phyloP scores from a whole-genome alignment of 2,113 vertebrate genomes.

The Amphiprion ocellaris region DNA sequence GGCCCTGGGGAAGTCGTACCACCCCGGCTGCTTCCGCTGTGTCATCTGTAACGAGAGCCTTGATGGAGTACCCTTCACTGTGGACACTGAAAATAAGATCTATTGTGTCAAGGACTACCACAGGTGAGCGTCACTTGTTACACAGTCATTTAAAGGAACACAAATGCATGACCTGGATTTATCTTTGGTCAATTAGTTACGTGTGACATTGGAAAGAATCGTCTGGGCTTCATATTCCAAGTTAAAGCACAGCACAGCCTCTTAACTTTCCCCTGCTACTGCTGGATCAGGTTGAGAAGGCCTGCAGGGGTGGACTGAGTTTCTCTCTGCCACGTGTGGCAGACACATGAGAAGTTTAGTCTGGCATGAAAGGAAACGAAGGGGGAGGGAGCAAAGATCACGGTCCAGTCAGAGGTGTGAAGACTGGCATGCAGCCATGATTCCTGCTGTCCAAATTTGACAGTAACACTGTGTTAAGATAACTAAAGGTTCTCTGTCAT shows the following conservation, averaged over 20 bases:
- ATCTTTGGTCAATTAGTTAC: conserved; percentile 11
- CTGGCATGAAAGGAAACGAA: conserved; percentile 15
- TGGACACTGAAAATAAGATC: conserved; percentile 96
- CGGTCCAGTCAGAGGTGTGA: conserved; percentile 55
- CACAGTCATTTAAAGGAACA: conserved; percentile 7
- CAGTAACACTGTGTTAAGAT: background rate
- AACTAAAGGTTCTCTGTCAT: conserved; percentile 5
- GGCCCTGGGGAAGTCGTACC: conserved; percentile 96
- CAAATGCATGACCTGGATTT: background rate
- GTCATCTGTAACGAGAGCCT: conserved; percentile 96
- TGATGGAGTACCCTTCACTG: conserved; percentile 97
- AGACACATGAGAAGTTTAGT: conserved; percentile 70
- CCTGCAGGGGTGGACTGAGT: background rate
- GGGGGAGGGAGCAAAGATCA: conserved; percentile 15
- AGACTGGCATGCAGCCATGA: conserved; percentile 18
- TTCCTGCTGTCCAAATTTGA: conserved; percentile 26
- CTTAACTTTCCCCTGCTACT: conserved; percentile 6
- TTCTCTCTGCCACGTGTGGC: conserved; percentile 54
- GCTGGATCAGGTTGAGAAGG: conserved; percentile 33
- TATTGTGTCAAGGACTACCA: conserved; percentile 98
- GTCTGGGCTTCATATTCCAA: conserved; percentile 26
- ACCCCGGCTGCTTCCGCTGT: conserved; percentile 96
- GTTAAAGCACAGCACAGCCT: conserved; percentile 10
- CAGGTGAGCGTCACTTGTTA: conserved; percentile 84
- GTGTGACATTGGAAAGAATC: conserved; percentile 3